Evolutionary conservation across 2,797 vertebrate genomes (phyloP), one percentile per base, ranked within the genome.

Genomic region (Chloroceryle inda): DNA sequence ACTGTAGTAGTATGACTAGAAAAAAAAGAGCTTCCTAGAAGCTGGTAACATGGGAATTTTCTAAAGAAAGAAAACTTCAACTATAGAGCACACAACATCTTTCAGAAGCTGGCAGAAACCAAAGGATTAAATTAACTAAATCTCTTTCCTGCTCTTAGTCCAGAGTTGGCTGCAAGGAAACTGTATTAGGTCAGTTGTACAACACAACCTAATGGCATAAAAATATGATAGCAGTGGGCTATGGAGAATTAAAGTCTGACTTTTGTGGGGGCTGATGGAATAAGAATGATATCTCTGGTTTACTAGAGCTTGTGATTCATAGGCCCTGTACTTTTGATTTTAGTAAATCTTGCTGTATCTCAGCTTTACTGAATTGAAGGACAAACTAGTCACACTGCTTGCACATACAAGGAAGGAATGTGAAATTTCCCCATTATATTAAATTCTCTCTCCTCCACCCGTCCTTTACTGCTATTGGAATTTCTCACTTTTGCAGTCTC

Each of bases 91-190:
- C 21, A 15, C 15, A 87, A 55, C 14, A 53, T 59, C 44, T 81
- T 96, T 47, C 73, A 77, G 89, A 94, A 81, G 83, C 80, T 85
- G 77, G 37, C 31, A 73, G 50, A 73, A 94, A 88, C 75, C 44
- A 76, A 88, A 86, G 42, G 53, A 83, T 85, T 94, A 89, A 87
- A 78, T 86, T 74, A 75, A 73, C 47, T 77, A 92, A 80, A 63
- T 81, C 49, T 86, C 50, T 89, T 79, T 88, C 31, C 52, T 74
- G 21, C 6, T 91, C 35, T 85, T 67, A 26, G 40, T 76, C 55
- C 47, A 42, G 66, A 67, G 49, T 56, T 92, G 88, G 27, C 73
- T 84, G 73, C 55, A 81, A 94, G 76, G 74, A 61, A 74, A 35
- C 11, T 74, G n/a, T 29, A 49, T 88, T 79, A 67, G 69, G n/a